These are phyloP conservation scores for Poliocrania exsul DNA, from an alignment of 2,797 vertebrate species.

Conservation along the genomic window DNA sequence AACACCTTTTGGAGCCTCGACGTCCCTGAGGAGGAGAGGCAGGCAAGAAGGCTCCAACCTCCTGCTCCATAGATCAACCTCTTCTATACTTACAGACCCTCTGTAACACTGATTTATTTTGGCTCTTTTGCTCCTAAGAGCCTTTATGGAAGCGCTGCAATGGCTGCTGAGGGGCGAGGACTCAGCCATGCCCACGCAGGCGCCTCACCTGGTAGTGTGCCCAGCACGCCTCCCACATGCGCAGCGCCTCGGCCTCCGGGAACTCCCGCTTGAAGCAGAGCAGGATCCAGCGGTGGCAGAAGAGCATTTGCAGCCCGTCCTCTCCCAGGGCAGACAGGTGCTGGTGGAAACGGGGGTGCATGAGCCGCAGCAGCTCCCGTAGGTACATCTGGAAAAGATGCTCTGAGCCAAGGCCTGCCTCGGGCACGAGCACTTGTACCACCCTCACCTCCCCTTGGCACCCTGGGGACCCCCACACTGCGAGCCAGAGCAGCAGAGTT, in stretches of 20 bases:
- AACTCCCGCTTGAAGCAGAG: constrained; percentile 98
- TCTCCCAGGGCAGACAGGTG: constrained; percentile 90
- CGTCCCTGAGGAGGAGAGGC: background rate
- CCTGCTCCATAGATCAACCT: background rate
- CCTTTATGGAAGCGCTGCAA: background rate
- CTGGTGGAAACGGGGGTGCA: constrained; percentile 89
- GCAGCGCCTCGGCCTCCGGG: constrained; percentile 91
- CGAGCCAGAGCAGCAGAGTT: fast-evolving
- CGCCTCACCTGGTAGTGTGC: constrained; percentile 94
- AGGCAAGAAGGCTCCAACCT: background rate
- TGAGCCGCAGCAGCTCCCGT: constrained; percentile 92
- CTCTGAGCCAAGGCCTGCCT: background rate
- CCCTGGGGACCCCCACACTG: fast-evolving
- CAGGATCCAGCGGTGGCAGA: constrained; percentile 98
- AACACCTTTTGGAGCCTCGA: background rate
- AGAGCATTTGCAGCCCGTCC: constrained; percentile 96
- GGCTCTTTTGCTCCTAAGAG: background rate
- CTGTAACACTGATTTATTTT: background rate
- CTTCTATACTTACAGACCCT: background rate
- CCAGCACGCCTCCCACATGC: constrained; percentile 99
- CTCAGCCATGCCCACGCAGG: fast-evolving
- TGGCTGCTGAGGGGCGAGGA: fast-evolving
- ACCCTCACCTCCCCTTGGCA: background rate
- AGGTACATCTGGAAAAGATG: constrained; percentile 87
- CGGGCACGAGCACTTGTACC: fast-evolving